Percentiles rank a stretch among this genome's conserved stretches.
Conservation (phyloP, 2,113 vertebrate genomes). For the Anarhynchus alexandrinus region DNA sequence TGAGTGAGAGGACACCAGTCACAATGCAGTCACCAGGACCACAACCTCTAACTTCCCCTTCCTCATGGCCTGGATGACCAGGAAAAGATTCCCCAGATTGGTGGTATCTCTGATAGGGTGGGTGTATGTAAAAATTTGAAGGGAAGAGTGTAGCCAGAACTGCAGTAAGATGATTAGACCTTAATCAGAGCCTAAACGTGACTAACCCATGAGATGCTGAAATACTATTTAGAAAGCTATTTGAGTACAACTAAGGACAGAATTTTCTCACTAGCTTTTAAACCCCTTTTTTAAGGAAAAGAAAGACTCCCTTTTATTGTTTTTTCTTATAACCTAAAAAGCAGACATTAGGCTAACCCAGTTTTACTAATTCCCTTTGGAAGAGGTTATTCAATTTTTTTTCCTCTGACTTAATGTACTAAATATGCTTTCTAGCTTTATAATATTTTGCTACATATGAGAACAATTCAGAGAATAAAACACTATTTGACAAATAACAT, state of each 20-base stretch:
- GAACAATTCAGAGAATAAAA: not conserved
- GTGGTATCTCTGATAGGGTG: not conserved
- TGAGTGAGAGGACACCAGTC: not conserved
- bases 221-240: not conserved
- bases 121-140: not conserved
- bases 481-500: not conserved
- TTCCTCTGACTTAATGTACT: not conserved
- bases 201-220: not conserved
- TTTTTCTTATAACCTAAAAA: not conserved
- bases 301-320: fast-evolving
- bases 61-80: not conserved
- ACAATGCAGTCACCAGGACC: not conserved
- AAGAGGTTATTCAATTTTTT: not conserved
- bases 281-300: not conserved
- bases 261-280: not conserved
- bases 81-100: not conserved
- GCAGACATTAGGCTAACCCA: not conserved
- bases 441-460: not conserved
- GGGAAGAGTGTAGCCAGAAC: not conserved
- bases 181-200: not conserved
- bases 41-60: not conserved
- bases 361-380: not conserved
- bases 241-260: not conserved
- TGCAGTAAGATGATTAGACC: not conserved
- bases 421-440: not conserved